Evolutionary conservation across 2,113 vertebrate species (phyloP).

Genomic region (Oryzias melastigma): DNA sequence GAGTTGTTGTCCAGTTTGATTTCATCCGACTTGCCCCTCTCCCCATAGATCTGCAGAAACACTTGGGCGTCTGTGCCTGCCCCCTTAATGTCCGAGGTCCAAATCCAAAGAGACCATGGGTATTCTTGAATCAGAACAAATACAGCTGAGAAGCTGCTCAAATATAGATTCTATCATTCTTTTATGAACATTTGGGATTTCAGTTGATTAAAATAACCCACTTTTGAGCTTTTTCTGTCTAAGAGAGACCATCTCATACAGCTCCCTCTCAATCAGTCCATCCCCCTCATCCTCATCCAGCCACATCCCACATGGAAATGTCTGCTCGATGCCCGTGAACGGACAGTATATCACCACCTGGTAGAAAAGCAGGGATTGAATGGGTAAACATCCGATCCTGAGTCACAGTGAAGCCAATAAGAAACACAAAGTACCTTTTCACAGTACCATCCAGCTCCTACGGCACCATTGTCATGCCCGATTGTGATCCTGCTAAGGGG

Average conservation of each 20-base stretch:
- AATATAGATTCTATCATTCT: background rate
- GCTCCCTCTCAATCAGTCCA: conserved; percentile 90
- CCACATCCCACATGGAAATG: conserved; percentile 91
- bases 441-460: conserved; percentile 94
- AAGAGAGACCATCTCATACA: conserved; percentile 95
- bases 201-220: conserved; percentile 58
- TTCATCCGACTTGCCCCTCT: conserved; percentile 90
- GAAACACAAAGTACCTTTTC: conserved; percentile 83
- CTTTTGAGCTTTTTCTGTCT: conserved; percentile 90
- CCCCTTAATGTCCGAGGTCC: conserved; percentile 92
- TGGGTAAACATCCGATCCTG: background rate
- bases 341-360: conserved; percentile 94
- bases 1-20: conserved; percentile 93
- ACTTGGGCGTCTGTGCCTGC: conserved; percentile 93
- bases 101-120: conserved; percentile 96
- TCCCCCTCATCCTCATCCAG: conserved; percentile 94
- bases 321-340: conserved; percentile 94
- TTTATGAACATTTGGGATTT: background rate
- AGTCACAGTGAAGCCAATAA: background rate
- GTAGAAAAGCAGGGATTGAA: conserved; percentile 1
- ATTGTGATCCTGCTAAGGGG: conserved; percentile 93
- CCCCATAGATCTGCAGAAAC: conserved; percentile 92
- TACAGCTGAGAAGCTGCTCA: background rate
- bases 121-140: conserved; percentile 73
- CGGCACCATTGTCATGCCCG: conserved; percentile 88